Base-by-base conservation (phyloP, 1,140 invertebrate genomes). In the Drosophila serrata region DNA sequence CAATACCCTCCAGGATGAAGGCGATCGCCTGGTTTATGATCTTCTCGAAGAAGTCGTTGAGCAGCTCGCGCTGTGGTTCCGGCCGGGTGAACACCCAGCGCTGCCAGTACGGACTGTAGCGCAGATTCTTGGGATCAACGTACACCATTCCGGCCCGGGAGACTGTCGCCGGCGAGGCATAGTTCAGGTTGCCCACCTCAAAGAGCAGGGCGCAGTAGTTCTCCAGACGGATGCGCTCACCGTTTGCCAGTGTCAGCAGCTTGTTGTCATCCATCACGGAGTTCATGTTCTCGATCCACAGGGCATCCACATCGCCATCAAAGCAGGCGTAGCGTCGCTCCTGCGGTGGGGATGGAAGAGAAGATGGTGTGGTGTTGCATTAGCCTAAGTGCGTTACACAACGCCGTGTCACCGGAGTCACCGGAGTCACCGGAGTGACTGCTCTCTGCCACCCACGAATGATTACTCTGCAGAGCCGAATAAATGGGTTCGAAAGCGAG, bases 281-380 rank as follows among this genome's bases (percentile, higher is more conserved):
- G 93, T 98, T 98, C 97, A 98, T 98, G 93, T 98, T 98, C 93
- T 98, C 97, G 74, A 98, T 97, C 97, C 97, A 99, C 7, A 98
- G 93, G 8, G 97, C 96, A 94, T 98, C 98, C 4, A 99, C 97
- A 90, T 98, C 97, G 7, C 98, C 98, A 92, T 99, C 98, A 93
- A 98, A 98, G 46, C 98, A 93, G 70, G 98, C 97, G 84, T 97
- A 98, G 55, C 95, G 95, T 53, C 95, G 94, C 92, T 97, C 97
- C 55, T 95, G 93, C 64, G 35, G 46, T 46, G 27, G 29, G 29
- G 42, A 31, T 53, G 59, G 63, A 62, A 46, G 37, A 45, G 17
- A 19, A 35, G 51, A 35, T 60, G 56, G 67, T 73, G 49, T 88
- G 82, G 56, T 59, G 69, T 82, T 87, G 79, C 76, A 87, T 87